phyloP scores from a whole-genome alignment of 2,888 invertebrate genomes.

The Subacronicta megacephala region DNA sequence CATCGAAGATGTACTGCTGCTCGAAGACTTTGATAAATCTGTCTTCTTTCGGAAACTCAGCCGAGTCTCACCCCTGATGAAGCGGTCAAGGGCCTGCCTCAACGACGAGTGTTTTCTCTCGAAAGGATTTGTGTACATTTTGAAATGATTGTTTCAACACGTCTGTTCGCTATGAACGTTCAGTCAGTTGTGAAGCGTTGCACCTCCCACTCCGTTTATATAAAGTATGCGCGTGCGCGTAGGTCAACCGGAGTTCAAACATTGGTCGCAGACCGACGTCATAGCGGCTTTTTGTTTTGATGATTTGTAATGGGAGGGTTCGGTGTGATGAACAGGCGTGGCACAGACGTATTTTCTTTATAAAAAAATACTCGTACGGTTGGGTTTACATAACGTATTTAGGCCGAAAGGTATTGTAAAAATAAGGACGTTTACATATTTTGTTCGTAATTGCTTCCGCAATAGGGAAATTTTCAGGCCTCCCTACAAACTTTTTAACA shows the following conservation, averaged over 20 bases:
- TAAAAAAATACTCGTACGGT: slow-evolving; percentile 31
- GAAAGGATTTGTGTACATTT: slow-evolving; percentile 92
- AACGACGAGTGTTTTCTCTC: slow-evolving; percentile 92
- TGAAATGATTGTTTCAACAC: slow-evolving; percentile 60
- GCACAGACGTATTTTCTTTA: slow-evolving; percentile 42
- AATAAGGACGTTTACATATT: slow-evolving; percentile 22
- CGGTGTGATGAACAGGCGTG: slow-evolving; percentile 43
- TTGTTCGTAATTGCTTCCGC: not conserved
- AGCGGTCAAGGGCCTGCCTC: slow-evolving; percentile 91
- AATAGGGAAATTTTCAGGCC: not conserved
- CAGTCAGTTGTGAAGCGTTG: slow-evolving; percentile 57
- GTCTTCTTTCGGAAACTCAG: slow-evolving; percentile 80
- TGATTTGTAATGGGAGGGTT: slow-evolving; percentile 50
- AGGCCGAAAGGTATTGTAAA: slow-evolving; percentile 17
- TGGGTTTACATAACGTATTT: slow-evolving; percentile 16
- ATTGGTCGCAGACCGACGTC: slow-evolving; percentile 60
- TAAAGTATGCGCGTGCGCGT: slow-evolving; percentile 68
- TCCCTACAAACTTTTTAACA: too few relatives aligned
- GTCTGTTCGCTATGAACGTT: slow-evolving; percentile 64
- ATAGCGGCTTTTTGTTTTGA: slow-evolving; percentile 63
- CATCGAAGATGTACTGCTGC: slow-evolving; percentile 74
- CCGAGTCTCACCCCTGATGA: slow-evolving; percentile 86
- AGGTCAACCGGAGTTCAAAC: slow-evolving; percentile 69
- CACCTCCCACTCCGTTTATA: slow-evolving; percentile 68
- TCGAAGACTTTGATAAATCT: slow-evolving; percentile 65